A percentile compares a stretch with the other conserved stretches of the same genome.
Evolutionary conservation across 2,113 vertebrate species (phyloP).

Genomic region (Eclectus roratus): DNA sequence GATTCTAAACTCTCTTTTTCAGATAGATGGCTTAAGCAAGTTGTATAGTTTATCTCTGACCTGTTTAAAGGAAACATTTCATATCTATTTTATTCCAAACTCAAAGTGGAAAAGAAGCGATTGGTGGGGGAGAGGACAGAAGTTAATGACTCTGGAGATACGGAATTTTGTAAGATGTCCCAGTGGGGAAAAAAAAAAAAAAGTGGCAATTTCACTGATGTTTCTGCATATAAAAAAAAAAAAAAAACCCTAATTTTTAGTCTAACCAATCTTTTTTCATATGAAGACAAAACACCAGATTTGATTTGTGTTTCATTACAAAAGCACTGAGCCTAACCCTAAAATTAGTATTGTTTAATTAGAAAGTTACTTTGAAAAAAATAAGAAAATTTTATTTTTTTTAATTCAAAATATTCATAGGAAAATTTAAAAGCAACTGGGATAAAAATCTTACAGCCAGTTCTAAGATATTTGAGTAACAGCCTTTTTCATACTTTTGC

Average conservation of each 20-base stretch:
- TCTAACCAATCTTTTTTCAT: background rate
- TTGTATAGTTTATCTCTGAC: background rate
- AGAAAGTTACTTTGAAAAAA: background rate
- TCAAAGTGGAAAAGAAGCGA: background rate
- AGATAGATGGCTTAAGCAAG: background rate
- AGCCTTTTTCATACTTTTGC: background rate
- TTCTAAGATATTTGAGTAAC: background rate
- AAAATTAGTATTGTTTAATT: background rate
- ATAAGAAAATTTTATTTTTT: background rate
- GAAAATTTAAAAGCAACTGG: background rate
- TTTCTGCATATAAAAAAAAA: background rate
- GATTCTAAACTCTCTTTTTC: background rate
- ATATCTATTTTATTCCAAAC: background rate
- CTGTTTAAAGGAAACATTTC: slow-evolving; percentile 10
- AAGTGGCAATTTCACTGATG: background rate
- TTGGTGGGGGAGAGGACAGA: background rate
- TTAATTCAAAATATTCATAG: background rate
- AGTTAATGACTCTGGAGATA: background rate
- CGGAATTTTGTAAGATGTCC: background rate
- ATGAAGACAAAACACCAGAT: background rate
- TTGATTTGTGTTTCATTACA: background rate
- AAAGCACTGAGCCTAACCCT: background rate
- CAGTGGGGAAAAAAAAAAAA: background rate
- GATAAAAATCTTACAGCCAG: background rate
- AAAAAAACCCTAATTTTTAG: background rate